Evolutionary conservation across 2,888 invertebrate genomes (phyloP).

Genomic region (Carabus problematicus): DNA sequence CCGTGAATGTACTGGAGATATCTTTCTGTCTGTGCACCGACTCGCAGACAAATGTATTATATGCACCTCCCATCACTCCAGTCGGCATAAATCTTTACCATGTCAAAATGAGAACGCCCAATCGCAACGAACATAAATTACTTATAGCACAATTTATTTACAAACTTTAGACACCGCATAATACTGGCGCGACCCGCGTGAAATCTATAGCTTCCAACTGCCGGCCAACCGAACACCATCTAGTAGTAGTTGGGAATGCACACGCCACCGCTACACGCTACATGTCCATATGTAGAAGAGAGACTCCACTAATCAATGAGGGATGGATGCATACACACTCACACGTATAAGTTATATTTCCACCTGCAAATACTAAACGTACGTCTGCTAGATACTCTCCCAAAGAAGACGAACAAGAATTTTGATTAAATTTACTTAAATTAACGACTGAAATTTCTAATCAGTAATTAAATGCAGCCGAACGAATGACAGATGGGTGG

Average conservation of each 20-base stretch:
- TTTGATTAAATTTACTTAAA: constrained; percentile 42
- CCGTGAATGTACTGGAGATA: constrained; percentile 7
- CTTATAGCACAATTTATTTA: constrained; percentile 59
- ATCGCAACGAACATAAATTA: constrained; percentile 61
- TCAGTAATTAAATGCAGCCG: constrained; percentile 39
- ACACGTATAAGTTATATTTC: neutral
- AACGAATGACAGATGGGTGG: constrained; percentile 48
- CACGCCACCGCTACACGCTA: no score
- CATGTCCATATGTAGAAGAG: neutral
- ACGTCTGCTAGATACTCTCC: constrained; percentile 28
- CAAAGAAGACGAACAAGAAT: constrained; percentile 26
- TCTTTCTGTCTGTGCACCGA: constrained; percentile 7
- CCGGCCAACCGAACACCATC: constrained; percentile 21
- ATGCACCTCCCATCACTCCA: constrained; percentile 60
- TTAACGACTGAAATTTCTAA: constrained; percentile 46
- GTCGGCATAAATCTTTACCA: constrained; percentile 59
- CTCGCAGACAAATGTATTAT: constrained; percentile 46
- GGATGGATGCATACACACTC: neutral
- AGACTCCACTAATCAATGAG: no score
- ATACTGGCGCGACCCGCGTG: constrained; percentile 24
- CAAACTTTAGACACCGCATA: constrained; percentile 43
- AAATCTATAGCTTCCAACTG: constrained; percentile 9
- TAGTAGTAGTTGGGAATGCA: no score
- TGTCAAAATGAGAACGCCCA: constrained; percentile 61
- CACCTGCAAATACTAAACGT: neutral